These are phyloP conservation scores for Riptortus pedestris DNA, from an alignment of 1,140 invertebrate species.

Conservation along the genomic window DNA sequence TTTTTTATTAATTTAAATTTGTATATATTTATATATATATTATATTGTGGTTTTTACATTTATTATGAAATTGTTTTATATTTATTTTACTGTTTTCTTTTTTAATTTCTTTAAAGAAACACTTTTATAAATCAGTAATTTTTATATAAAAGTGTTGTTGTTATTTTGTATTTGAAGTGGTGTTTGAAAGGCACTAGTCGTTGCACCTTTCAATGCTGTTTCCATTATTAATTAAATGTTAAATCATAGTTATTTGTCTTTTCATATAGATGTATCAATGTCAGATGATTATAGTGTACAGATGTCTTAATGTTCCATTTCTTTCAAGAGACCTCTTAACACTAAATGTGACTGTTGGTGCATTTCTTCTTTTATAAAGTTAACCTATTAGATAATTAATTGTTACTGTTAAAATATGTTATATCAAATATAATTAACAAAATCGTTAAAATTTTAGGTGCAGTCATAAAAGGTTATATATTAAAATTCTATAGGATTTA, in stretches of 20 bases:
- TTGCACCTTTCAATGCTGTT: conserved; percentile 15
- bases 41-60: conserved; percentile 5
- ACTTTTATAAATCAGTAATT: neutral
- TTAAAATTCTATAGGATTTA: conserved; percentile 27
- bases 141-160: neutral
- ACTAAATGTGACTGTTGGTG: conserved; percentile 25
- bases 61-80: conserved; percentile 17
- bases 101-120: conserved; percentile 7
- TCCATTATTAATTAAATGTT: conserved; percentile 17
- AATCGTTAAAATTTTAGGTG: conserved; percentile 27
- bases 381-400: conserved; percentile 29
- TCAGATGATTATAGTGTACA: conserved; percentile 9
- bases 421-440: conserved; percentile 27
- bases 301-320: conserved; percentile 17
- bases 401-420: conserved; percentile 27
- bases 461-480: conserved; percentile 27
- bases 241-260: conserved; percentile 11
- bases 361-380: conserved; percentile 27
- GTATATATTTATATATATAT: conserved; percentile 7
- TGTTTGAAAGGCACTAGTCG: conserved; percentile 7
- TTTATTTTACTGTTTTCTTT: conserved; percentile 6
- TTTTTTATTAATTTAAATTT: conserved; percentile 18
- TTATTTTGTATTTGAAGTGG: conserved; percentile 1
- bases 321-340: conserved; percentile 14
- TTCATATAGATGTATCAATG: conserved; percentile 10